These are phyloP conservation scores for Hemibagrus guttatus DNA, from an alignment of 2,797 vertebrate species.

Conservation along the genomic window DNA sequence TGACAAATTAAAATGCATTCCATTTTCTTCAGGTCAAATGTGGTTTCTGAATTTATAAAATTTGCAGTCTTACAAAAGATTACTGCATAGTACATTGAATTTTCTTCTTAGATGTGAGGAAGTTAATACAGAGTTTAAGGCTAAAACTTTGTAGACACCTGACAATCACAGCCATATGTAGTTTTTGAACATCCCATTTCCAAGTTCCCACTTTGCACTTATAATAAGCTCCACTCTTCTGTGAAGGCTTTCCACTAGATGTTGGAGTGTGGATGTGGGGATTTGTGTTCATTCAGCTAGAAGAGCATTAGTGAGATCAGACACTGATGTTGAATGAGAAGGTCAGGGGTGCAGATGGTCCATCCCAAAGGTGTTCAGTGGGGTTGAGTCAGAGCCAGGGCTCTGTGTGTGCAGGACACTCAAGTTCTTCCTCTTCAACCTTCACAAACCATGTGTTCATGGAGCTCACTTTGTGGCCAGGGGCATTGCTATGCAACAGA, in stretches of 20 bases:
- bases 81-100: not conserved
- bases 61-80: too few relatives aligned
- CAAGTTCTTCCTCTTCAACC: not conserved
- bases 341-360: too few relatives aligned
- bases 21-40: not conserved
- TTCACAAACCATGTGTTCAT: not conserved
- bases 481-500: not conserved
- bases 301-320: too few relatives aligned
- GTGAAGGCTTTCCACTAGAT: not conserved
- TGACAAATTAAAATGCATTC: not conserved
- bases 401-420: not conserved
- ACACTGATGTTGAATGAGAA: too few relatives aligned
- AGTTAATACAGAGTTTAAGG: not conserved
- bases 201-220: not conserved
- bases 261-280: not conserved
- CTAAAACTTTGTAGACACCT: not conserved
- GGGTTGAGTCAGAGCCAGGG: too few relatives aligned
- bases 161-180: not conserved
- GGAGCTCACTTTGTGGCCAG: not conserved
- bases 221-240: not conserved
- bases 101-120: not conserved
- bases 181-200: not conserved
- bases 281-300: not conserved
- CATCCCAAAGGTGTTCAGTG: not conserved
- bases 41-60: too few relatives aligned